These are phyloP conservation scores for Porites lutea DNA, from an alignment of 64 coral and sea anemone genomes.

Conservation along the genomic window DNA sequence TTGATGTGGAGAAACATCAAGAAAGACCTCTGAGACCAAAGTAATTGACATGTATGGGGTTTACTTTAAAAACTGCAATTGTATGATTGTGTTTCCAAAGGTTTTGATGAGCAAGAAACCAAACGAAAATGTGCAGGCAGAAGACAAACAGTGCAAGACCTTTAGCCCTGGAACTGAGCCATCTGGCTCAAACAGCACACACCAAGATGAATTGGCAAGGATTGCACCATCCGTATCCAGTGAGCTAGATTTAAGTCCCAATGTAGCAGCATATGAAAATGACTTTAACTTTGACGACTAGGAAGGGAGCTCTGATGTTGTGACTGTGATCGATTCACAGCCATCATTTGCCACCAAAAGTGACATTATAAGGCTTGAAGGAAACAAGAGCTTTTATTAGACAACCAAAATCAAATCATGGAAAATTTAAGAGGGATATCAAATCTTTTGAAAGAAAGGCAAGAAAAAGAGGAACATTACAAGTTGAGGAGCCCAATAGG, in stretches of 20 bases:
- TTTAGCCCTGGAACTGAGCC: neutral
- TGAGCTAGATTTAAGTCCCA: too few relatives aligned
- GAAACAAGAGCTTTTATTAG: conserved; percentile 2
- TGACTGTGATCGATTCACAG: neutral
- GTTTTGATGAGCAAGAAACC: neutral
- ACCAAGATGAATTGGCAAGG: neutral
- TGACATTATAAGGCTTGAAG: conserved; percentile 12
- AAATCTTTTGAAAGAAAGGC: neutral
- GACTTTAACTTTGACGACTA: neutral
- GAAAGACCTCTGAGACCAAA: too few relatives aligned
- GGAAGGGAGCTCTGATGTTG: neutral
- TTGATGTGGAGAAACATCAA: too few relatives aligned
- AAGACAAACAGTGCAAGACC: neutral
- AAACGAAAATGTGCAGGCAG: neutral
- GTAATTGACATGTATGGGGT: neutral
- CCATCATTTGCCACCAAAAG: neutral
- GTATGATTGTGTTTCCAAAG: neutral
- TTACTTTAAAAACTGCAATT: neutral
- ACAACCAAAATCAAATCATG: neutral
- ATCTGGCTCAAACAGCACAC: neutral
- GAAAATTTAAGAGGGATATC: neutral
- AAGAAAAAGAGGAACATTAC: neutral
- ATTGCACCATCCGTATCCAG: neutral
- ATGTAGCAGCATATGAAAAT: neutral
- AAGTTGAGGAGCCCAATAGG: neutral